Evolutionary conservation across 2,888 invertebrate genomes (phyloP).

Genomic region (Euspilapteryx auroguttella): DNA sequence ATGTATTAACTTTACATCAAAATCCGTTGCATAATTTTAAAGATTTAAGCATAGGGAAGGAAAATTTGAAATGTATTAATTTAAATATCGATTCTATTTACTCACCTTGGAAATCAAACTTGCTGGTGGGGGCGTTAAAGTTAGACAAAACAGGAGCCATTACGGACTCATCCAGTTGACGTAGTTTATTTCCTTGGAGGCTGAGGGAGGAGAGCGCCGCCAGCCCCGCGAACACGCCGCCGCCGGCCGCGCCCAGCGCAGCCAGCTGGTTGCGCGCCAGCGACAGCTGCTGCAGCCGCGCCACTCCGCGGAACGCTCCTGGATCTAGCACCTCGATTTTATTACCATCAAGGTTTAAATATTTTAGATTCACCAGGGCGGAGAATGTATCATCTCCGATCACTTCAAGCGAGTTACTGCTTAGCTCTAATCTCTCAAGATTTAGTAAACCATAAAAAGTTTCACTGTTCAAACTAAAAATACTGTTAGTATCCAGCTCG

Average conservation of each 20-base stretch:
- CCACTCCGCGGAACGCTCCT: slow-evolving; percentile 36
- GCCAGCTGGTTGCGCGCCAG: slow-evolving; percentile 33
- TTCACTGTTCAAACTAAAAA: slow-evolving; percentile 73
- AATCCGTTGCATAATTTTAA: too few species aligned
- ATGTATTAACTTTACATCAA: too few species aligned
- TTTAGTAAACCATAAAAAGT: slow-evolving; percentile 73
- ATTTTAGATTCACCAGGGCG: slow-evolving; percentile 24
- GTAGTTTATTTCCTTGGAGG: slow-evolving; percentile 32
- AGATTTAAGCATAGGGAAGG: too few species aligned
- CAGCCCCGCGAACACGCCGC: slow-evolving; percentile 27
- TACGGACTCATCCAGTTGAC: slow-evolving; percentile 23
- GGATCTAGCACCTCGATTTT: slow-evolving; percentile 48
- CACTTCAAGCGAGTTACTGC: slow-evolving; percentile 71
- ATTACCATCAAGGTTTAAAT: slow-evolving; percentile 35
- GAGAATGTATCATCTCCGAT: slow-evolving; percentile 76
- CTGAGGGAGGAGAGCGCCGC: slow-evolving; percentile 22
- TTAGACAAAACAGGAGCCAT: slow-evolving; percentile 33
- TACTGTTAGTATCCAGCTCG: slow-evolving; percentile 74
- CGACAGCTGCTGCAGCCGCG: slow-evolving; percentile 23
- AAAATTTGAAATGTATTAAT: too few species aligned
- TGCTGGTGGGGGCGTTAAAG: slow-evolving; percentile 23
- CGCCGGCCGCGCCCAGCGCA: slow-evolving; percentile 25
- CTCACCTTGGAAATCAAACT: slow-evolving; percentile 34
- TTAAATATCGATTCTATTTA: too few species aligned
- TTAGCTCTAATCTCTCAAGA: slow-evolving; percentile 70